Percentiles rank a stretch among this genome's conserved stretches.
phyloP scores from a whole-genome alignment of 92 coral and sea anemone species.

The Hydrozoanthus gracilis region DNA sequence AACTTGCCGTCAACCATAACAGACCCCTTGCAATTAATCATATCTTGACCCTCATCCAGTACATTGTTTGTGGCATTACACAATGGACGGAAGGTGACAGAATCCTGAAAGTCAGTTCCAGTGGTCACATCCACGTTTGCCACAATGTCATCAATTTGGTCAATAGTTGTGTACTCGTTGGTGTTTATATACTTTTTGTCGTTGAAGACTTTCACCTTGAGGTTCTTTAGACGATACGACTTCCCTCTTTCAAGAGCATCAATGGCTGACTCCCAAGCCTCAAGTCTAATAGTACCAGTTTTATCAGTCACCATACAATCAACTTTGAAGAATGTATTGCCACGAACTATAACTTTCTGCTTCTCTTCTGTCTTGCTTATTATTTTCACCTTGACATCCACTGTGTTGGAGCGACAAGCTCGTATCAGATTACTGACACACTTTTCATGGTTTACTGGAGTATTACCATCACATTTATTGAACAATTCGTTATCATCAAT shows the following conservation, averaged over 20 bases:
- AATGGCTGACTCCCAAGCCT: conserved; percentile 32
- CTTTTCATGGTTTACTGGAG: not conserved
- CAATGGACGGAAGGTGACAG: not conserved
- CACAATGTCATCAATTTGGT: conserved; percentile 19
- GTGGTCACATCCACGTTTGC: not conserved
- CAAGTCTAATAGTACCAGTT: conserved; percentile 40
- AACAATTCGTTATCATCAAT: not conserved
- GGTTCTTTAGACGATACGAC: conserved; percentile 11
- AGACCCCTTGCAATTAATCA: conserved; percentile 38
- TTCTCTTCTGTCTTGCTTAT: conserved; percentile 22
- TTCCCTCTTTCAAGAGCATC: conserved; percentile 35
- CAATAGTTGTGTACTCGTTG: conserved; percentile 3
- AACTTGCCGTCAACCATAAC: conserved; percentile 28
- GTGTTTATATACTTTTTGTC: conserved; percentile 34
- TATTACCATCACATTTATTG: not conserved
- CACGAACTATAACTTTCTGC: conserved; percentile 29
- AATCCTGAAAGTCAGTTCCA: not conserved
- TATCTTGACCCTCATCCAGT: conserved; percentile 14
- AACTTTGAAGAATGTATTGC: conserved; percentile 21
- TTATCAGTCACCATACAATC: conserved; percentile 45
- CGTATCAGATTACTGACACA: not conserved
- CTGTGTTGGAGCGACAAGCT: not conserved
- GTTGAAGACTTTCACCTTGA: conserved; percentile 37
- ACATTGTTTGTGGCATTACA: not conserved
- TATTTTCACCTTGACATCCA: not conserved